Evolutionary conservation across 2,113 vertebrate genomes (phyloP).

Genomic region (Equus quagga): DNA sequence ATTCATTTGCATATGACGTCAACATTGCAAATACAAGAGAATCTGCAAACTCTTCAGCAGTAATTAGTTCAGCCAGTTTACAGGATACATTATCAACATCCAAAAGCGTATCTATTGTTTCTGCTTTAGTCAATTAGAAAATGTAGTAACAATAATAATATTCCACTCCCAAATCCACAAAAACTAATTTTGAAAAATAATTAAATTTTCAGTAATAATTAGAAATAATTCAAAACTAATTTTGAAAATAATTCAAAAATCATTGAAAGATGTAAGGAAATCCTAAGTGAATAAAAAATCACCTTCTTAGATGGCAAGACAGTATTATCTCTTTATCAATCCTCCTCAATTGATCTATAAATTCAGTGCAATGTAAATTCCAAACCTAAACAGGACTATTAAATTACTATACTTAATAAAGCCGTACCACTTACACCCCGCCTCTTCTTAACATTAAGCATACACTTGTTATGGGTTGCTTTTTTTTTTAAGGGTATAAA

Average conservation of each 20-base stretch:
- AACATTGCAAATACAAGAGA: not conserved
- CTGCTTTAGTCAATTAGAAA: not conserved
- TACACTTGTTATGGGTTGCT: not conserved
- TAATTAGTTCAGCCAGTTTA: not conserved
- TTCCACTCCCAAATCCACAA: not conserved
- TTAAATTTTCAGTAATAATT: not conserved
- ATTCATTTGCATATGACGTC: not conserved
- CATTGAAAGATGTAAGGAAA: not conserved
- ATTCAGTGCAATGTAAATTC: not conserved
- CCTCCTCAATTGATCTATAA: not conserved
- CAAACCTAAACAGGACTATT: not conserved
- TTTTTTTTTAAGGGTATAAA: not conserved
- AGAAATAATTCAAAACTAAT: no score
- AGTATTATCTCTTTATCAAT: not conserved
- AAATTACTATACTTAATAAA: not conserved
- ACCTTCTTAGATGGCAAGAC: not conserved
- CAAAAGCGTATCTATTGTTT: not conserved
- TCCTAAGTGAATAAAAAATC: not conserved
- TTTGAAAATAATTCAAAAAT: slow-evolving; percentile 3
- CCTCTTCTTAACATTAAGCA: not conserved
- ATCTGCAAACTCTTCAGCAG: not conserved
- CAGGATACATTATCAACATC: not conserved
- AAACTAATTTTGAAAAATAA: not conserved
- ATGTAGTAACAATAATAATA: not conserved
- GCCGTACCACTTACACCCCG: not conserved